Conservation (phyloP, 2,113 vertebrate species). For the Erpornis zantholeuca region DNA sequence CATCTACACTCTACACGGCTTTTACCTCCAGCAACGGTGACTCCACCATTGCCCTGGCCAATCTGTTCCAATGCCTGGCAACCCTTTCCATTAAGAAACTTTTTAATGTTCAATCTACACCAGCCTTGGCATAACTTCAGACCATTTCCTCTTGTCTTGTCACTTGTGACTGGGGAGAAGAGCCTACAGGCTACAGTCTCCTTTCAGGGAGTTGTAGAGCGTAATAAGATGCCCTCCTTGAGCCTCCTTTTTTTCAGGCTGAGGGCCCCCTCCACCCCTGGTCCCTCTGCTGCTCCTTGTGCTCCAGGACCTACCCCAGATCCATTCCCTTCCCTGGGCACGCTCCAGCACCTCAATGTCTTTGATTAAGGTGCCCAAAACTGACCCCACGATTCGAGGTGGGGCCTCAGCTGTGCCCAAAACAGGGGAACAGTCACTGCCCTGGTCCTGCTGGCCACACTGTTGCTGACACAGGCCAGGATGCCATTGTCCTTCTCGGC, state of each 20-base stretch:
- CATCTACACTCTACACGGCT: not conserved
- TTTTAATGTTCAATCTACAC: not conserved
- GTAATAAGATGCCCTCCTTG: too few relatives aligned
- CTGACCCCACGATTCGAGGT: too few relatives aligned
- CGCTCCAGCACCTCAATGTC: not conserved
- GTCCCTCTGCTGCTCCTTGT: not conserved
- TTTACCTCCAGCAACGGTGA: not conserved
- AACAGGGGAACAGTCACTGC: not conserved
- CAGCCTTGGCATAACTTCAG: not conserved
- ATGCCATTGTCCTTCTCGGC: not conserved
- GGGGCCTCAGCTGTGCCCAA: not conserved
- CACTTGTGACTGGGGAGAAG: not conserved
- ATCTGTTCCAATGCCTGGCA: not conserved
- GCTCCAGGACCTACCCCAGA: not conserved
- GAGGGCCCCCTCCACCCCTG: rapidly evolving
- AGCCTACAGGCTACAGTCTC: not conserved
- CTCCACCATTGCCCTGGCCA: not conserved
- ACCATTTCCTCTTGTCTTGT: not conserved
- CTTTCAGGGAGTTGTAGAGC: not conserved
- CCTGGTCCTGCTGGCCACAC: not conserved
- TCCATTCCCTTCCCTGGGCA: not conserved
- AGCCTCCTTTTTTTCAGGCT: not conserved
- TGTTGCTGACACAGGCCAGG: not conserved
- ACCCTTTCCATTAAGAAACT: not conserved
- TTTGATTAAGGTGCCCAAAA: not conserved